Evolutionary conservation across 1,140 invertebrate genomes (phyloP).

Genomic region (Hyphantria cunea): DNA sequence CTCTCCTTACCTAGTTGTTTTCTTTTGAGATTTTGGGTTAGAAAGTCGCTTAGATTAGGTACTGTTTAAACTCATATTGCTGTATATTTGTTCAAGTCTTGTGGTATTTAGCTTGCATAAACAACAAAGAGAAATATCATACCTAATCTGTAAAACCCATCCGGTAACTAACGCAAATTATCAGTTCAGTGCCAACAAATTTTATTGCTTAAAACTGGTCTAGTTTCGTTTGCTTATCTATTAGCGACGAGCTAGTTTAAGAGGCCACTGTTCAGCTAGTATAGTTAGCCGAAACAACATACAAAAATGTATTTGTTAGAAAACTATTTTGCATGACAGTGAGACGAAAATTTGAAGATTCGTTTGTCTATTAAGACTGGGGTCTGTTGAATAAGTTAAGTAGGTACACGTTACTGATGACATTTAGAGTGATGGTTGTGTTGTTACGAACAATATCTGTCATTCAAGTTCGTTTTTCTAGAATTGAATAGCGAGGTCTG

Average conservation of each 20-base stretch:
- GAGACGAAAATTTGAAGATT: conserved; percentile 15
- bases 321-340: conserved; percentile 20
- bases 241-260: conserved; percentile 17
- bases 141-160: conserved; percentile 1
- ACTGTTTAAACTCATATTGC: no score
- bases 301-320: conserved; percentile 12
- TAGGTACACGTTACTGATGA: background rate
- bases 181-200: conserved; percentile 10
- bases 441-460: conserved; percentile 16
- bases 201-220: conserved; percentile 11
- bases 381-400: conserved; percentile 3
- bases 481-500: background rate
- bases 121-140: no score
- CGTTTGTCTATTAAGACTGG: conserved; percentile 5
- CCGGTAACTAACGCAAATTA: conserved; percentile 3
- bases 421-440: conserved; percentile 6
- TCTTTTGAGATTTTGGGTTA: no score
- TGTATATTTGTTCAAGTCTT: no score
- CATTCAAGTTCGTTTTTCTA: background rate
- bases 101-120: no score
- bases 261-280: background rate
- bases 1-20: no score
- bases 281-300: background rate
- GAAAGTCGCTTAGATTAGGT: no score
- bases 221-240: conserved; percentile 12